phyloP scores from a whole-genome alignment of 2,797 vertebrate species.

The Octomys mimax region DNA sequence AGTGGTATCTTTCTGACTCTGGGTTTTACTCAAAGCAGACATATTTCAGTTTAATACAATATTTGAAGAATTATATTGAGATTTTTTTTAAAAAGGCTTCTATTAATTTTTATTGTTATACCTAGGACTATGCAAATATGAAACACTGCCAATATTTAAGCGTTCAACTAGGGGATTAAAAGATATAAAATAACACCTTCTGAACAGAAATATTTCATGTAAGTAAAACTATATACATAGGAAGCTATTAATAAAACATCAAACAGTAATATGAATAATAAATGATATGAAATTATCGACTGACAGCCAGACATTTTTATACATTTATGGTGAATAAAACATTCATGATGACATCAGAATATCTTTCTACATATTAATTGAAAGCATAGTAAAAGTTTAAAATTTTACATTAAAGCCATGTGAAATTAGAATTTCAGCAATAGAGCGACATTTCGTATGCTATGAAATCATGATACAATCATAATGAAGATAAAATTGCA shows the following conservation, averaged over 20 bases:
- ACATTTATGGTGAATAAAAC: slow-evolving; percentile 63
- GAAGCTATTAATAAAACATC: slow-evolving; percentile 73
- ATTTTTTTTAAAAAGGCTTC: slow-evolving; percentile 62
- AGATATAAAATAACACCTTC: slow-evolving; percentile 73
- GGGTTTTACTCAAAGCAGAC: slow-evolving; percentile 55
- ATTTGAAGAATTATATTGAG: slow-evolving; percentile 72
- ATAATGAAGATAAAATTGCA: background rate
- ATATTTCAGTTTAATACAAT: slow-evolving; percentile 72
- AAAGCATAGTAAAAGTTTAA: slow-evolving; percentile 62
- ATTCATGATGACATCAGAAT: slow-evolving; percentile 69
- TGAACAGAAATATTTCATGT: slow-evolving; percentile 44
- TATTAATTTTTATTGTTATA: slow-evolving; percentile 70
- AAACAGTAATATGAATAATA: slow-evolving; percentile 42
- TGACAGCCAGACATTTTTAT: slow-evolving; percentile 38
- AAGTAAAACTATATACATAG: slow-evolving; percentile 57
- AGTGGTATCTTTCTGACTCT: slow-evolving; percentile 51
- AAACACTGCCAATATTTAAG: slow-evolving; percentile 52
- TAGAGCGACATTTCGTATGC: background rate
- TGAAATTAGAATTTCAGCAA: background rate
- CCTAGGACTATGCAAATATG: slow-evolving; percentile 59
- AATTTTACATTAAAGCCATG: slow-evolving; percentile 6
- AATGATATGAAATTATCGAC: slow-evolving; percentile 47
- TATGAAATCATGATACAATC: background rate
- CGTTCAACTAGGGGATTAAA: slow-evolving; percentile 59
- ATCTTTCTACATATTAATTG: slow-evolving; percentile 12